Conservation (phyloP, 2,113 vertebrate genomes). For the Prolemur simus region DNA sequence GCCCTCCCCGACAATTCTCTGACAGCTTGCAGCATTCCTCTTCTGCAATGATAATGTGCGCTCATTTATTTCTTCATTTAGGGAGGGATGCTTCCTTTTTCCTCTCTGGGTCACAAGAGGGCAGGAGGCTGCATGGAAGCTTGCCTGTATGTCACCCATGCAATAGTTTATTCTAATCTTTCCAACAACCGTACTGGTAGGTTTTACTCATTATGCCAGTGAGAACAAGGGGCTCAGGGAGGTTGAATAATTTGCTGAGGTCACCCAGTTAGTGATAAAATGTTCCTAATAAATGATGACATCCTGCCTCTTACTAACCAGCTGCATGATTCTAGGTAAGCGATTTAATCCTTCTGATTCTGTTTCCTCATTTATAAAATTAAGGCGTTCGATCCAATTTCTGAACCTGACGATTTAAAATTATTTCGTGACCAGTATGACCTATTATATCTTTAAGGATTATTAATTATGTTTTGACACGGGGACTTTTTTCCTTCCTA, state of each 20-base stretch:
- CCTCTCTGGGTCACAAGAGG: neutral
- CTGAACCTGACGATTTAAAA: conserved; percentile 1
- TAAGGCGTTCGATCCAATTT: neutral
- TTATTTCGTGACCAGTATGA: neutral
- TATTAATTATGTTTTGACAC: neutral
- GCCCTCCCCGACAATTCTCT: neutral
- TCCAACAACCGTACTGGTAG: neutral
- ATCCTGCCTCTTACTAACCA: neutral
- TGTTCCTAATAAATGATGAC: conserved; percentile 1
- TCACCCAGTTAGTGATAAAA: conserved; percentile 24
- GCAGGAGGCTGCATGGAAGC: neutral
- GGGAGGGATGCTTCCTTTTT: neutral
- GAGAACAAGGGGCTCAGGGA: neutral
- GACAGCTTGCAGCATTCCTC: neutral
- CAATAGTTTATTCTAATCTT: neutral
- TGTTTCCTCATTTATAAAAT: conserved; percentile 51
- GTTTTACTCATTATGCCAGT: conserved; percentile 13
- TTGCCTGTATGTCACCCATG: neutral
- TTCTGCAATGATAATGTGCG: neutral
- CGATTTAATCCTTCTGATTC: conserved; percentile 7
- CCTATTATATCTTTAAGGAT: neutral
- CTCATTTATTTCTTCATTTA: neutral
- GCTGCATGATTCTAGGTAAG: neutral
- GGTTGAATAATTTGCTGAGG: neutral
- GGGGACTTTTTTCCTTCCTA: neutral